Evolutionary conservation across 2,797 vertebrate species (phyloP).

Genomic region (Vipera ursinii): DNA sequence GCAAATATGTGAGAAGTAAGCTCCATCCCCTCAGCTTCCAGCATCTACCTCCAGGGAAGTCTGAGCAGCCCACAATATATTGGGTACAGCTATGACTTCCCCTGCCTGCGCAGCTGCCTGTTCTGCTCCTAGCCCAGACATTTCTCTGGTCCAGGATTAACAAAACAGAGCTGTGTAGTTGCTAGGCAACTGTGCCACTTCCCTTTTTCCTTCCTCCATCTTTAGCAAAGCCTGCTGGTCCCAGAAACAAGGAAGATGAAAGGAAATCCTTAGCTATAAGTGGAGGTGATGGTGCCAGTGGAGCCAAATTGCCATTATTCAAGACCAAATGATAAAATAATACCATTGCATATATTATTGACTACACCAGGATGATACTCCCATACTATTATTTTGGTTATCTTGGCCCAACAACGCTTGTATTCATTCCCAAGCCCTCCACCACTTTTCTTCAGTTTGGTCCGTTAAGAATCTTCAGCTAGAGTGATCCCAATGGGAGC

Average conservation of each 20-base stretch:
- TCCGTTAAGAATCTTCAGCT: neutral
- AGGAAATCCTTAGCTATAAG: neutral
- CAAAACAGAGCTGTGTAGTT: neutral
- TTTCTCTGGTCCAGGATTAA: conserved; percentile 1
- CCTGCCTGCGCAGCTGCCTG: neutral
- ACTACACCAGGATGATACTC: neutral
- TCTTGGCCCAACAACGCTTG: neutral
- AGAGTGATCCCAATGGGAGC: neutral
- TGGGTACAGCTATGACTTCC: neutral
- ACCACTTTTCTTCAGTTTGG: neutral
- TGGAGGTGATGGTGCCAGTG: neutral
- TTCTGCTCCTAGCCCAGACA: neutral
- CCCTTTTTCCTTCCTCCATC: neutral
- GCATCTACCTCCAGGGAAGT: neutral
- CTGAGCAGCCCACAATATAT: neutral
- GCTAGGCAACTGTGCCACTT: conserved; percentile 16
- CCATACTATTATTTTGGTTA: neutral
- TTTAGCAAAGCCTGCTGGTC: neutral
- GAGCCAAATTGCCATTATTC: neutral
- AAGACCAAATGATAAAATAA: neutral
- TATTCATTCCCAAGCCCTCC: neutral
- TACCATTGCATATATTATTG: neutral
- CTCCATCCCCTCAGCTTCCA: neutral
- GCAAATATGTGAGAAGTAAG: neutral
- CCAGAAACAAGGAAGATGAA: neutral